Base-by-base conservation (phyloP, 2,797 vertebrate genomes). In the Paramormyrops hopkinsi region DNA sequence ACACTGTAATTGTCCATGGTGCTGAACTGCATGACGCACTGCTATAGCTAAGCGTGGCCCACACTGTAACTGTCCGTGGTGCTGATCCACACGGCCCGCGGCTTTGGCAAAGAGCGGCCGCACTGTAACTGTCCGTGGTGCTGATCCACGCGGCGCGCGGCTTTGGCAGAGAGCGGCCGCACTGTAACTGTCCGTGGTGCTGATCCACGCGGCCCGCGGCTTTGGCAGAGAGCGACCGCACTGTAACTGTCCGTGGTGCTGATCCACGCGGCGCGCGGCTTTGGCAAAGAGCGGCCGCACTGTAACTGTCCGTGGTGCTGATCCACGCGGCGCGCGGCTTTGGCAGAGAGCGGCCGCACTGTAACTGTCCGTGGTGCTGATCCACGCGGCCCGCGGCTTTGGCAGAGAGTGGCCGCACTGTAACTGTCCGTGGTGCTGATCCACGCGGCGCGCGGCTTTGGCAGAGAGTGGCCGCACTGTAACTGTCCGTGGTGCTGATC, bases 401-500 rank as follows among this genome's bases (percentile, higher is more conserved):
- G 3, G 14, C 37, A 50, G 17, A 4, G n/a, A 83, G 41, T 0
- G 5, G 8, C 6, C 19, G 1, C 12, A 44, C 19, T 51, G 73
- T 41, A 29, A 17, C 29, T 37, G 11, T 37, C 65, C 11, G 3
- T 37, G 82, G 4, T 48, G 6, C 79, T 83, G 79, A 83, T 22
- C 6, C 7, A 83, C 7, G 6, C 4, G 3, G 4, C 79, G 22
- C 1, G 1, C 4, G 3, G 65, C 65, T 73, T 37, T 73, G 37
- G 44, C 79, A 0, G n/a, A 22, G 46, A 3, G 46, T 0, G n/a
- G 5, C 37, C 33, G 0, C 44, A 7, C 44, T 11, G 41, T 44
- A 48, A 54, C 89, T 88, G 91, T 91, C 91, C 65, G 0, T 91
- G 89, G 91, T 91, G 29, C 91, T 92, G 91, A 92, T 33, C 22